Percentiles rank a stretch among this genome's conserved stretches.
Conservation (phyloP, 2,888 invertebrate species). For the Nomada flava region DNA sequence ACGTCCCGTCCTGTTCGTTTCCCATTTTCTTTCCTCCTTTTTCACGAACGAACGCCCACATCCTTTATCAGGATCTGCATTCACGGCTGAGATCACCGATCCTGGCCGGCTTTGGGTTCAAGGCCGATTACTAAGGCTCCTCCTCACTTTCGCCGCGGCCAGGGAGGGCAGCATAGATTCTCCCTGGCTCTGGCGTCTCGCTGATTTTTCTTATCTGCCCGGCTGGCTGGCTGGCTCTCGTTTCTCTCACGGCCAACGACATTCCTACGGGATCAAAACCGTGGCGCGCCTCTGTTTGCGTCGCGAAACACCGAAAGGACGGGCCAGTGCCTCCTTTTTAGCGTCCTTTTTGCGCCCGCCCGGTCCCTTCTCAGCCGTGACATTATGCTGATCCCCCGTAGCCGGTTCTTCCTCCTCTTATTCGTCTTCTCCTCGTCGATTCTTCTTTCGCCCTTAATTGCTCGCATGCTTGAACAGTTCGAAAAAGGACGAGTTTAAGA, state of each 20-base stretch:
- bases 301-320: constrained; percentile 30
- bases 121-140: constrained; percentile 62
- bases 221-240: constrained; percentile 39
- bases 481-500: not conserved
- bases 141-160: constrained; percentile 58
- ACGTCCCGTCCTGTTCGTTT: constrained; percentile 25
- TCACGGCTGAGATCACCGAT: constrained; percentile 65
- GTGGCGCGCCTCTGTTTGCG: constrained; percentile 50
- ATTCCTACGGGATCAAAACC: constrained; percentile 74
- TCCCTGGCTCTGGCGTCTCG: constrained; percentile 10
- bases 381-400: constrained; percentile 8
- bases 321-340: not conserved
- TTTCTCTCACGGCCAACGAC: constrained; percentile 75
- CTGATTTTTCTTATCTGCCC: constrained; percentile 53
- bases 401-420: not conserved
- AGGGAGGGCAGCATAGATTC: constrained; percentile 47
- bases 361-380: constrained; percentile 23
- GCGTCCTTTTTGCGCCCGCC: constrained; percentile 3
- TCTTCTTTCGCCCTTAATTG: too few species aligned
- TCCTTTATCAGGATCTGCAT: constrained; percentile 52
- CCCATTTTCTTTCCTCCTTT: constrained; percentile 5
- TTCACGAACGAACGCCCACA: constrained; percentile 51
- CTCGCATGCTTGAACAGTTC: too few species aligned
- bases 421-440: not conserved
- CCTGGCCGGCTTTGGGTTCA: constrained; percentile 60